Evolutionary conservation across 2,888 invertebrate genomes (phyloP).

Genomic region (Eristalinus aeneus): DNA sequence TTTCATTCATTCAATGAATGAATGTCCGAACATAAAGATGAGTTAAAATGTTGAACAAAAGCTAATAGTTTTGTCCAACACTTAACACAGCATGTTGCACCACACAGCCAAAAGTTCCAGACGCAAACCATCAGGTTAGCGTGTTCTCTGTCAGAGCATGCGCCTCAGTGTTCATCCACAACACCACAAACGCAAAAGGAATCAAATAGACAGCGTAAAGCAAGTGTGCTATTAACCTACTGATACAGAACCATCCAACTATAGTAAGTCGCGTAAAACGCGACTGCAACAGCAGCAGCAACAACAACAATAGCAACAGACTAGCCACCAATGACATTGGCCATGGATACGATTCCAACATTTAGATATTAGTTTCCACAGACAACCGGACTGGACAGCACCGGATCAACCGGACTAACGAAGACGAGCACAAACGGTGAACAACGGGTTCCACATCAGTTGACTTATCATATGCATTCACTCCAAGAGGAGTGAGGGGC

Average conservation of each 20-base stretch:
- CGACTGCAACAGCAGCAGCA: constrained; percentile 9
- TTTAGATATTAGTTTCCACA: constrained; percentile 59
- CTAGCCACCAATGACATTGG: constrained; percentile 64
- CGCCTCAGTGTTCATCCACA: background rate
- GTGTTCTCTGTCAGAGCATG: background rate
- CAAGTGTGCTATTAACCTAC: constrained; percentile 81
- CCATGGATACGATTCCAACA: constrained; percentile 53
- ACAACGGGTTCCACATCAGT: constrained; percentile 60
- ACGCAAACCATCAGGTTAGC: constrained; percentile 2
- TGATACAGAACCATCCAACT: constrained; percentile 78
- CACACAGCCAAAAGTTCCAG: constrained; percentile 17
- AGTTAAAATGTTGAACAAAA: constrained; percentile 1
- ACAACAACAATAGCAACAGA: constrained; percentile 23
- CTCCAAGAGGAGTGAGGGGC: constrained; percentile 1
- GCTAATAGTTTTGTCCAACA: constrained; percentile 50
- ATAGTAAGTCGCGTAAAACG: constrained; percentile 65
- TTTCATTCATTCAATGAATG: constrained; percentile 13
- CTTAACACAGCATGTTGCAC: constrained; percentile 41
- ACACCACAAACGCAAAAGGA: constrained; percentile 51
- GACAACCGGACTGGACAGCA: constrained; percentile 20
- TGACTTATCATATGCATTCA: constrained; percentile 44
- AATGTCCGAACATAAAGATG: constrained; percentile 1
- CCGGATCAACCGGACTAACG: background rate
- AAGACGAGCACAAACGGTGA: constrained; percentile 2
- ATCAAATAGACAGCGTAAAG: constrained; percentile 73